Evolutionary conservation across 1,140 invertebrate species (phyloP).

Genomic region (Drosophila parabipectinata): DNA sequence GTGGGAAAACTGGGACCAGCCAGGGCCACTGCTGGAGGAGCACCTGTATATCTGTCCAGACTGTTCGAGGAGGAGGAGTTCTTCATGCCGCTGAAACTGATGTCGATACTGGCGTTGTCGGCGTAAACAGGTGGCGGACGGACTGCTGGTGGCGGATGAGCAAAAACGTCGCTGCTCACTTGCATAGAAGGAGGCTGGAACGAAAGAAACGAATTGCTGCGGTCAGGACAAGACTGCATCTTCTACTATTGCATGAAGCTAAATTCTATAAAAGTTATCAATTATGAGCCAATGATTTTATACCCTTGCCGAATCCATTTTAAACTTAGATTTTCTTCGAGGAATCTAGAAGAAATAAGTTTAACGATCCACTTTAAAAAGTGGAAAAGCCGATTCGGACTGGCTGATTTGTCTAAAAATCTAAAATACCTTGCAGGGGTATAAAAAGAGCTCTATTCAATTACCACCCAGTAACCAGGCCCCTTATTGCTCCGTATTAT

Average conservation of each 20-base stretch:
- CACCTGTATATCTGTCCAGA: conserved; percentile 52
- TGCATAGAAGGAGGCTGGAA: conserved; percentile 73
- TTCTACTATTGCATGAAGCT: neutral
- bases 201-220: conserved; percentile 10
- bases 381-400: neutral
- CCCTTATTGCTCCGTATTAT: conserved; percentile 76
- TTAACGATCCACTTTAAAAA: no score
- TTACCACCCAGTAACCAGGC: conserved; percentile 81
- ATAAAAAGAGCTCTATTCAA: conserved; percentile 12
- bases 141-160: conserved; percentile 63
- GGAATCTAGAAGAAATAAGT: no score
- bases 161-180: conserved; percentile 65
- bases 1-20: conserved; percentile 61
- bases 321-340: no score
- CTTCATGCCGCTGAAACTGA: conserved; percentile 51
- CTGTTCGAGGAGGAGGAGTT: conserved; percentile 59
- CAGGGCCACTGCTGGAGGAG: conserved; percentile 32
- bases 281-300: no score
- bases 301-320: no score
- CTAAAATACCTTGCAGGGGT: neutral
- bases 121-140: conserved; percentile 54
- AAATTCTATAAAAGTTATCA: neutral
- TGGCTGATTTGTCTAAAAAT: no score
- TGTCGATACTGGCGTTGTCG: conserved; percentile 33
- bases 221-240: conserved; percentile 14